A percentile compares a stretch with the other conserved stretches of the same genome.
These are phyloP conservation scores for Dryobates pubescens DNA, from an alignment of 2,797 vertebrate genomes.

Conservation along the genomic window DNA sequence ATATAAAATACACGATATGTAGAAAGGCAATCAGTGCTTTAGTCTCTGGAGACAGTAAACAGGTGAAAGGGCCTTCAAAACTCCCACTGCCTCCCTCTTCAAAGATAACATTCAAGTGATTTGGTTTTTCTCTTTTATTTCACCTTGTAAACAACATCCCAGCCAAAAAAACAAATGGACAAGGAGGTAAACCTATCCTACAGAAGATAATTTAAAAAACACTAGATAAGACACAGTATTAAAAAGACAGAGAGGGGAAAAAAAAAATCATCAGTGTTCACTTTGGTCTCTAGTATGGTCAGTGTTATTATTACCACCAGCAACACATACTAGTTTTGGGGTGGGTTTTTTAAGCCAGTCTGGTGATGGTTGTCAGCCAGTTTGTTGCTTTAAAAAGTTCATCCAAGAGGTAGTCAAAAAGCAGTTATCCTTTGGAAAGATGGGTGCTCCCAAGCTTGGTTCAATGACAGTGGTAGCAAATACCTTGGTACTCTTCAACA, in stretches of 20 bases:
- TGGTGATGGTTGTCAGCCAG: slow-evolving; percentile 70
- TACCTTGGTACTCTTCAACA: slow-evolving; percentile 44
- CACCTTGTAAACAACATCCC: slow-evolving; percentile 82
- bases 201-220: slow-evolving; percentile 80
- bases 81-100: slow-evolving; percentile 60
- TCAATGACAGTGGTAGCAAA: slow-evolving; percentile 65
- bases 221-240: slow-evolving; percentile 81
- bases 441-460: slow-evolving; percentile 50
- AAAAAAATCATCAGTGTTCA: slow-evolving; percentile 72
- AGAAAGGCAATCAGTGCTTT: slow-evolving; percentile 83
- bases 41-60: slow-evolving; percentile 73
- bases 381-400: slow-evolving; percentile 65
- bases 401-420: slow-evolving; percentile 81
- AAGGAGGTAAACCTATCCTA: slow-evolving; percentile 81
- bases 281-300: slow-evolving; percentile 83
- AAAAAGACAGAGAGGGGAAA: slow-evolving; percentile 76
- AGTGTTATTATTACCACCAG: slow-evolving; percentile 75
- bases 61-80: slow-evolving; percentile 68
- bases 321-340: slow-evolving; percentile 60
- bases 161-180: slow-evolving; percentile 73
- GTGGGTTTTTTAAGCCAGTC: slow-evolving; percentile 64
- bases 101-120: slow-evolving; percentile 79
- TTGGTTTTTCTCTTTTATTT: slow-evolving; percentile 60
- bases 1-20: slow-evolving; percentile 81
- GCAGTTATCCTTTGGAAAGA: slow-evolving; percentile 53